Conservation (phyloP, 2,888 invertebrate species). For the Iselma pallidipennis region DNA sequence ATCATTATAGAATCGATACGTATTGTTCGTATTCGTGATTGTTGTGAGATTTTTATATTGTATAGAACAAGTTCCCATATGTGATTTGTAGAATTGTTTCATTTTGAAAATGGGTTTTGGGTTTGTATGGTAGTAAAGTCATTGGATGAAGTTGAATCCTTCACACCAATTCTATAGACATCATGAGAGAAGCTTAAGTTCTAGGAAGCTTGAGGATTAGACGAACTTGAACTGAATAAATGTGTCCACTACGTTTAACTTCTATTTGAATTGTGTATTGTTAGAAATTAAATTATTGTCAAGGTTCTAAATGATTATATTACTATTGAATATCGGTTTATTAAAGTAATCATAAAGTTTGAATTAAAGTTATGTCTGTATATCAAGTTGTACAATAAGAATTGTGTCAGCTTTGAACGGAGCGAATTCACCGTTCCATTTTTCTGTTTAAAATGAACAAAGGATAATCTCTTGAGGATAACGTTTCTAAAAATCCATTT, state of each 20-base stretch:
- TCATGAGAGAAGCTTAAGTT: constrained; percentile 21
- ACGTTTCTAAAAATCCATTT: constrained; percentile 5
- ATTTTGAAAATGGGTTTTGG: background rate
- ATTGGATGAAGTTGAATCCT: background rate
- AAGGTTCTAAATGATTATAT: background rate
- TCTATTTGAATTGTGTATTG: background rate
- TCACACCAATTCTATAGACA: constrained; percentile 2
- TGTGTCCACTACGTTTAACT: constrained; percentile 8
- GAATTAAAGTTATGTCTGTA: no score
- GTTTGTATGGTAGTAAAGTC: background rate
- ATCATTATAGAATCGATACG: background rate
- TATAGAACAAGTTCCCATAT: background rate
- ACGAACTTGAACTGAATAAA: constrained; percentile 30
- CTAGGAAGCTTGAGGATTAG: constrained; percentile 26
- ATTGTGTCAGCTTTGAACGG: background rate
- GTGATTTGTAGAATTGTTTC: background rate
- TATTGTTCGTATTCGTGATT: background rate
- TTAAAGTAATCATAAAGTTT: background rate
- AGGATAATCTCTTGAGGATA: constrained; percentile 3
- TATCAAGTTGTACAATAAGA: no score
- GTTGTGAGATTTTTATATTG: background rate
- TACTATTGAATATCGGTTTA: background rate
- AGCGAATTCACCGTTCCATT: background rate
- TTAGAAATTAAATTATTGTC: no score
- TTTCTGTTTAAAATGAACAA: background rate